These are phyloP conservation scores for Ameiurus melas DNA, from an alignment of 2,113 vertebrate species.

Conservation along the genomic window DNA sequence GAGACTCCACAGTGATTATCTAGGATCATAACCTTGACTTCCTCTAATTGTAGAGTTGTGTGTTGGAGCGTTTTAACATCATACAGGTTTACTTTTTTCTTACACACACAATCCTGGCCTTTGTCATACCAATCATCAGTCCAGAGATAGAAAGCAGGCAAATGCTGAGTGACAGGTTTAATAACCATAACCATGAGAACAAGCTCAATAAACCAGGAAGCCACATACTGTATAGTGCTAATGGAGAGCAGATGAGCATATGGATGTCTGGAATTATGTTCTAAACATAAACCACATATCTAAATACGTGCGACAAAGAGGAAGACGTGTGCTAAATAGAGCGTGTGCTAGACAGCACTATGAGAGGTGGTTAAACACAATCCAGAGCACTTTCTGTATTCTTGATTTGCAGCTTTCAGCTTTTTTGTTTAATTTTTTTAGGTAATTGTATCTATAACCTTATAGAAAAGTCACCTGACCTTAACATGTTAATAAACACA, in stretches of 20 bases:
- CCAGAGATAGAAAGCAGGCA: slow-evolving; percentile 20
- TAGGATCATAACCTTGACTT: neutral
- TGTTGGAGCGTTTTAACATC: neutral
- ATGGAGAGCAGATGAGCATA: neutral
- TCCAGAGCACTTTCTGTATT: neutral
- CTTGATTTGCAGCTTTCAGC: neutral
- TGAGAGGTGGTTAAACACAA: neutral
- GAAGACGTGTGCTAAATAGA: slow-evolving; percentile 3
- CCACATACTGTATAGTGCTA: neutral
- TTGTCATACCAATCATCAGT: slow-evolving; percentile 13
- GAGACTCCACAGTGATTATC: neutral
- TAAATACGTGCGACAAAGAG: neutral
- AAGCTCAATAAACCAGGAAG: slow-evolving; percentile 2
- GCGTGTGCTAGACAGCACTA: slow-evolving; percentile 10
- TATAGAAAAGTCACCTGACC: no score
- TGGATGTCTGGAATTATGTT: neutral
- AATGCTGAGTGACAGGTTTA: slow-evolving; percentile 55
- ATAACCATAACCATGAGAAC: slow-evolving; percentile 35
- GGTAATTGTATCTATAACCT: neutral
- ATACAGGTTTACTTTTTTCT: neutral
- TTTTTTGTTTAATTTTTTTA: neutral
- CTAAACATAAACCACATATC: neutral
- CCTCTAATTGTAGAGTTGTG: neutral
- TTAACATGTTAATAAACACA: neutral
- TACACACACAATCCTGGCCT: neutral